These are phyloP conservation scores for Plagiodera versicolora DNA, from an alignment of 2,888 invertebrate species.

Conservation along the genomic window DNA sequence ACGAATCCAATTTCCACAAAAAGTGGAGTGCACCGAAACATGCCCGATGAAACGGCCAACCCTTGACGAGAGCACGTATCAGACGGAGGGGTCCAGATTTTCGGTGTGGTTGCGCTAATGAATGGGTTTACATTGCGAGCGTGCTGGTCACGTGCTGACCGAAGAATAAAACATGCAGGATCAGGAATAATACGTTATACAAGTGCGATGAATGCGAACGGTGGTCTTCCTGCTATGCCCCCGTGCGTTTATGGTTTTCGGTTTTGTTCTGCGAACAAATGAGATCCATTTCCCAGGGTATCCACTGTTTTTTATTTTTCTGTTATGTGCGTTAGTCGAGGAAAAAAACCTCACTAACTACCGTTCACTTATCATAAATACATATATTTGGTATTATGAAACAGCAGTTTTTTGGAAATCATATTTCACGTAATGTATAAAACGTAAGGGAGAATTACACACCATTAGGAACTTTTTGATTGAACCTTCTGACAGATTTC, in stretches of 20 bases:
- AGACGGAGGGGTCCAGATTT: conserved; percentile 43
- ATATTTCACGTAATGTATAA: too few relatives aligned
- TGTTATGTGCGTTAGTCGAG: background rate
- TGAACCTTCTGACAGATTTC: too few relatives aligned
- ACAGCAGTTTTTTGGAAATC: too few relatives aligned
- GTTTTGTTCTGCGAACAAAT: conserved; percentile 6
- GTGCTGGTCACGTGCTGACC: conserved; percentile 53
- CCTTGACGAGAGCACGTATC: conserved; percentile 28
- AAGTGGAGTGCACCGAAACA: conserved; percentile 31
- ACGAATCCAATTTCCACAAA: conserved; percentile 42
- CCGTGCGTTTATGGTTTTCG: conserved; percentile 6
- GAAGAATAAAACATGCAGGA: conserved; percentile 49
- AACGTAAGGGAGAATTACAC: too few relatives aligned
- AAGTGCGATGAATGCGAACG: conserved; percentile 48
- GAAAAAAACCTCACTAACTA: background rate
- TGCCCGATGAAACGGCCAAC: conserved; percentile 26
- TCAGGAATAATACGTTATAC: conserved; percentile 53
- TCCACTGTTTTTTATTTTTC: background rate
- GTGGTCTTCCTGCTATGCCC: conserved; percentile 36
- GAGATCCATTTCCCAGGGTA: conserved; percentile 11
- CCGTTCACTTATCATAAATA: background rate
- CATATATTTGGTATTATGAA: background rate
- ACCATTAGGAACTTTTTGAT: too few relatives aligned
- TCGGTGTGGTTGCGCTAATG: conserved; percentile 57
- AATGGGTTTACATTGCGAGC: conserved; percentile 56